Evolutionary conservation across 2,113 vertebrate genomes (phyloP).

Genomic region (Uria aalge): DNA sequence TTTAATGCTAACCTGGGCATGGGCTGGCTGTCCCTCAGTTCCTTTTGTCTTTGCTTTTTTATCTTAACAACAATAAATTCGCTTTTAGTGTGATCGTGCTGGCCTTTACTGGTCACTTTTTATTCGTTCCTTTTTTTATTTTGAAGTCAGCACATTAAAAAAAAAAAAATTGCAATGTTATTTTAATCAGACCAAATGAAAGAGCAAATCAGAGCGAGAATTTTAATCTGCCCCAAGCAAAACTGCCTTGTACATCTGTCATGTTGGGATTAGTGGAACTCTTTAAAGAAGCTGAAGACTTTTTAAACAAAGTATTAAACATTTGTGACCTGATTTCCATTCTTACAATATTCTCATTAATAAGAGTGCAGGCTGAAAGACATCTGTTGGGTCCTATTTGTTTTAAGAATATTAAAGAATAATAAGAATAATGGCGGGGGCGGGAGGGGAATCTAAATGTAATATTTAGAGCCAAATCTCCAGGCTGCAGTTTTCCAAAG

Average conservation of each 20-base stretch:
- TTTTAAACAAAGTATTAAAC: constrained; percentile 62
- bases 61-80: not conserved
- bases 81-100: not conserved
- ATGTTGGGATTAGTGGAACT: constrained; percentile 66
- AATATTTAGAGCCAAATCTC: not conserved
- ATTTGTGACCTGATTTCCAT: constrained; percentile 61
- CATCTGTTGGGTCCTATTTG: constrained; percentile 59
- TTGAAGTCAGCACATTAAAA: constrained; percentile 31
- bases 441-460: not conserved
- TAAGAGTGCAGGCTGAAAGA: constrained; percentile 44
- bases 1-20: not conserved
- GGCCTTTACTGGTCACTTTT: constrained; percentile 19
- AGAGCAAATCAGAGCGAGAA: constrained; percentile 45
- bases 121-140: not conserved
- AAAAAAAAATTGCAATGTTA: not conserved
- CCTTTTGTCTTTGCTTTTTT: not conserved
- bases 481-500: not conserved
- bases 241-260: constrained; percentile 68
- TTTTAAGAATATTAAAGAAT: constrained; percentile 55
- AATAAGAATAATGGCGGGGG: constrained; percentile 1
- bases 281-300: constrained; percentile 67
- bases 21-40: not conserved
- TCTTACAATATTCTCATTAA: constrained; percentile 54
- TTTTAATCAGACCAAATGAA: constrained; percentile 62
- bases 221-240: constrained; percentile 65